Evolutionary conservation across 2,797 vertebrate species (phyloP), one percentile per base, ranked within the genome.

Genomic region (Sparidentex hasta): DNA sequence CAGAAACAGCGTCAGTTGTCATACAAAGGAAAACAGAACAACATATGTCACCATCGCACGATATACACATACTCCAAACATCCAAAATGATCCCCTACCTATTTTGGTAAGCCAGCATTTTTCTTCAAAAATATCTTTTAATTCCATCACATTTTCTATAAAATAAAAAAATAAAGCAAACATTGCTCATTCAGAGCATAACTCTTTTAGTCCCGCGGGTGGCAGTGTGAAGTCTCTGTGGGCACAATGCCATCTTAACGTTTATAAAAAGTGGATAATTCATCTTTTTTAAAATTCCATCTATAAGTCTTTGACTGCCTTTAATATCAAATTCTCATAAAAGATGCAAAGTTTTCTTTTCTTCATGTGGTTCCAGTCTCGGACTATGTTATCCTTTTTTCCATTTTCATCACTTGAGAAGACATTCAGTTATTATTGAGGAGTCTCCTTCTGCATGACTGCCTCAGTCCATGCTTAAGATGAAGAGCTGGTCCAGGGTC

Each of bases 121-220:
- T 88, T 92, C 84, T 90, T 90, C 59, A 94, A 95, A 96, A 95
- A 95, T 94, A 94, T 94, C 77, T 87, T 84, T 86, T 74, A 63
- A 87, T 71, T 80, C 86, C 71, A 43, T 86, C 65, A 87, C 68
- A 76, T 87, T 85, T 82, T 91, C 77, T 89, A 91, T 83, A 91
- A 95, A 94, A 94, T 93, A 92, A 84, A 92, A 93, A 95, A 94
- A 89, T 88, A 92, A 94, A 95, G 84, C 80, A 93, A 94, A 93
- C 68, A 16, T 68, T 33, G 78, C 88, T 92, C 76, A 85, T 85
- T 88, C 88, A 78, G 86, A 90, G 87, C 85, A 84, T 85, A 62
- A 88, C 65, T 85, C 21, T 86, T 83, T 87, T 80, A 84, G 69
- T 90, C 82, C 82, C 62, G 88, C 79, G 18, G 66, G 81, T 92